phyloP scores from a whole-genome alignment of 2,797 vertebrate species.

The Scarus forsteni region DNA sequence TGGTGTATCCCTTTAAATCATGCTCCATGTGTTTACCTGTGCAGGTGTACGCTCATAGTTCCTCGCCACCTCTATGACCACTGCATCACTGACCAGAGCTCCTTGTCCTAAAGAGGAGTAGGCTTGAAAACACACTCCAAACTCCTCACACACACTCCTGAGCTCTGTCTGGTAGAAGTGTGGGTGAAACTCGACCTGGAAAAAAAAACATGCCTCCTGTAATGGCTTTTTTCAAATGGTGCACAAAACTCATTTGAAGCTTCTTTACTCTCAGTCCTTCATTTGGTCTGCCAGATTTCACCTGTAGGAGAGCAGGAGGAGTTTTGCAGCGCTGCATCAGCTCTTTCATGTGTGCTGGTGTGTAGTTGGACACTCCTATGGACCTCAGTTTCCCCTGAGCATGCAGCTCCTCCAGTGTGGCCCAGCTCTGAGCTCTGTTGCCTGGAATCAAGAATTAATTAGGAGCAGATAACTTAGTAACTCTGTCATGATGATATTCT shows the following conservation, averaged over 20 bases:
- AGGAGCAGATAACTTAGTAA: neutral
- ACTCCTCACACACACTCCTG: constrained; percentile 78
- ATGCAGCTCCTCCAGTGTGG: constrained; percentile 81
- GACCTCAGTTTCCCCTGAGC: constrained; percentile 79
- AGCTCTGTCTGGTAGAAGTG: constrained; percentile 80
- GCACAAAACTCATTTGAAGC: neutral
- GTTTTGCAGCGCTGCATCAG: constrained; percentile 80
- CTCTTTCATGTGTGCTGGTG: constrained; percentile 79
- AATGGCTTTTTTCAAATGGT: neutral
- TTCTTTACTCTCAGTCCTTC: neutral
- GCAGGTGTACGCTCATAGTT: constrained; percentile 72
- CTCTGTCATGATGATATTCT: too few relatives aligned
- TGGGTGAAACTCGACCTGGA: constrained; percentile 88
- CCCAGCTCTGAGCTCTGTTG: constrained; percentile 85
- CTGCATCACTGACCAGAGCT: constrained; percentile 73
- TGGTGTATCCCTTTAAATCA: neutral
- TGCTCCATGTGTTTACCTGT: constrained; percentile 75
- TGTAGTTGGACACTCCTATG: constrained; percentile 90
- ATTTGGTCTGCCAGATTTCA: constrained; percentile 4
- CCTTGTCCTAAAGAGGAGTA: constrained; percentile 87
- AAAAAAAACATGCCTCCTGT: neutral
- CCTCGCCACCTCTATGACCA: constrained; percentile 77
- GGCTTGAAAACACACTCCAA: constrained; percentile 86
- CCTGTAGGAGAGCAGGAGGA: constrained; percentile 82
- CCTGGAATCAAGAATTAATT: constrained; percentile 46